These are phyloP conservation scores for Mesitornis unicolor DNA, from an alignment of 2,113 vertebrate species.

Conservation along the genomic window DNA sequence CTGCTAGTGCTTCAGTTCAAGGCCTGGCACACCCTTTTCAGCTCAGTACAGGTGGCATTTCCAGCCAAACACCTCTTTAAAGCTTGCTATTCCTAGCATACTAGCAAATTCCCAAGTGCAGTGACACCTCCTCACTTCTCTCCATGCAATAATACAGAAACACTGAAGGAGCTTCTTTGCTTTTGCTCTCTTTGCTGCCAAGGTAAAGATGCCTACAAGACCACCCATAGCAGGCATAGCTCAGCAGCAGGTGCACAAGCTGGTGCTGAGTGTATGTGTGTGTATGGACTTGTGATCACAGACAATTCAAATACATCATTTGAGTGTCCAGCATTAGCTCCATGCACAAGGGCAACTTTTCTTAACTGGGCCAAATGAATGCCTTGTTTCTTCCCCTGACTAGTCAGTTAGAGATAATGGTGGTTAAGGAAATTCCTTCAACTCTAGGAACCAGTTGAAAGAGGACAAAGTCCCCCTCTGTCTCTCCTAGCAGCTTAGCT, in stretches of 20 bases:
- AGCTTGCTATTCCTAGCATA: background rate
- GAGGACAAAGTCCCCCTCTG: background rate
- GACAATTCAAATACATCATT: background rate
- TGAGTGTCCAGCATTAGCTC: background rate
- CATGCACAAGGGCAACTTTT: background rate
- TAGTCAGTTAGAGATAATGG: background rate
- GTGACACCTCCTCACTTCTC: background rate
- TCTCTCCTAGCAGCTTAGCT: background rate
- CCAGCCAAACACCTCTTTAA: background rate
- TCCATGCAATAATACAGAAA: background rate
- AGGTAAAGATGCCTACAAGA: background rate
- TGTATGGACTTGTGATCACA: background rate
- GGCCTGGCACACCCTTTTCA: background rate
- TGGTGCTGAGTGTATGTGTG: accelerated
- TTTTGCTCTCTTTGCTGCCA: background rate
- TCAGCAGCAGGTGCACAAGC: background rate
- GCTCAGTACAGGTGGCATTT: background rate
- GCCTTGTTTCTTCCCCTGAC: background rate
- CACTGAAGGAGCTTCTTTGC: background rate
- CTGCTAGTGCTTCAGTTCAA: background rate
- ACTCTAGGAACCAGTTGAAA: background rate
- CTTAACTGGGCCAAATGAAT: background rate
- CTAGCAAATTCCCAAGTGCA: background rate
- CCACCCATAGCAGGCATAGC: background rate
- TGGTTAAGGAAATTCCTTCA: background rate